Percentiles rank a stretch among this genome's conserved stretches.
phyloP scores from a whole-genome alignment of 2,797 vertebrate species.

The Schizopygopsis pylzovi region DNA sequence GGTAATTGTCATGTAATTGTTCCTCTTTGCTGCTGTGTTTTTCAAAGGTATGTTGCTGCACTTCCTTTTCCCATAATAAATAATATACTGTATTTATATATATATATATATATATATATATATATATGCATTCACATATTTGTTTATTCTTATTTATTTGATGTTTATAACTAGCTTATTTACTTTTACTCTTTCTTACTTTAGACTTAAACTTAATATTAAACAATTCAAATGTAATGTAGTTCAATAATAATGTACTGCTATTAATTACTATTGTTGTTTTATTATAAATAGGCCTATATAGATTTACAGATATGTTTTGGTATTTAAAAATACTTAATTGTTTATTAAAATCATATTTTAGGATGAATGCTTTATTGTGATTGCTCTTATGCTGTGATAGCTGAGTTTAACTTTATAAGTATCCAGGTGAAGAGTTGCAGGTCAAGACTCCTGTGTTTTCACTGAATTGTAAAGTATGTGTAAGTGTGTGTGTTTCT shows the following conservation, averaged over 20 bases:
- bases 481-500: constrained; percentile 36
- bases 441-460: not conserved
- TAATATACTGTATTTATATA: not conserved
- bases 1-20: not conserved
- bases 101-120: too few species aligned
- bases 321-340: not conserved
- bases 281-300: not conserved
- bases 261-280: not conserved
- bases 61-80: constrained; percentile 1
- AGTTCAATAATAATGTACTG: too few species aligned
- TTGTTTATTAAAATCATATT: too few species aligned
- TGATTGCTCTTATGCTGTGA: not conserved
- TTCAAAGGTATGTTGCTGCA: constrained; percentile 35
- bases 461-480: not conserved
- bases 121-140: too few species aligned
- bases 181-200: not conserved
- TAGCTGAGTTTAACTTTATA: not conserved
- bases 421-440: not conserved
- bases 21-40: constrained; percentile 51
- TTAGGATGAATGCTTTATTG: not conserved
- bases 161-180: not conserved
- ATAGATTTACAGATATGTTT: not conserved
- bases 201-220: not conserved
- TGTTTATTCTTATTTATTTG: not conserved
- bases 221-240: not conserved